Conservation (phyloP, 1,140 invertebrate genomes). For the Arion vulgaris region DNA sequence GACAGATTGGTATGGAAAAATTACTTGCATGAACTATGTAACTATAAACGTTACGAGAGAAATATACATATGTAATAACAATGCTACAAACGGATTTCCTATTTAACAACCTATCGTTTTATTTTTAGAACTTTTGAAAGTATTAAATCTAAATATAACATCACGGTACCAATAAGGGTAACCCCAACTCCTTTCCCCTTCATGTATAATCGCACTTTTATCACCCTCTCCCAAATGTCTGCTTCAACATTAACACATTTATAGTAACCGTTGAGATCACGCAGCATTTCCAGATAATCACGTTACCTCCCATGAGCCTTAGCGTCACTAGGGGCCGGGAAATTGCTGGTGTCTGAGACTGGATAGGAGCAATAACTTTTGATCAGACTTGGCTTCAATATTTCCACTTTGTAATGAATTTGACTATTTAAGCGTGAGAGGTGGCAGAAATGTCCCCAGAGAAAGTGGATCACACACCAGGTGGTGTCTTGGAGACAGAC, state of each 20-base stretch:
- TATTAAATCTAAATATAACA: background rate
- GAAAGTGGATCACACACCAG: background rate
- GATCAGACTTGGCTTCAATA: background rate
- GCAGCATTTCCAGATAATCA: constrained; percentile 6
- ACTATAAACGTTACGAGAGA: too few relatives aligned
- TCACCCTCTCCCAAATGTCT: background rate
- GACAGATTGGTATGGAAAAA: too few relatives aligned
- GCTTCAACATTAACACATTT: background rate
- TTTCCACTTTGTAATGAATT: background rate
- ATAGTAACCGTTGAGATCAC: background rate
- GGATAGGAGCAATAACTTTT: constrained; percentile 4
- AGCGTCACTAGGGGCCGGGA: background rate
- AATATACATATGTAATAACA: too few relatives aligned
- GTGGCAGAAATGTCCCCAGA: background rate
- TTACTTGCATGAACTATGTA: too few relatives aligned
- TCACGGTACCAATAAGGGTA: background rate
- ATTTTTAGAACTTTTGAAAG: too few relatives aligned
- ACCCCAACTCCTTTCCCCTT: background rate
- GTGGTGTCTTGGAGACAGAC: too few relatives aligned
- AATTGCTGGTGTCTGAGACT: background rate
- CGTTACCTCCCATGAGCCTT: constrained; percentile 4
- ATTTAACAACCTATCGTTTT: too few relatives aligned
- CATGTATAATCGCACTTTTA: background rate
- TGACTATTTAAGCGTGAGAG: background rate
- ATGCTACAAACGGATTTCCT: too few relatives aligned